Base-by-base conservation (phyloP, 1,140 invertebrate genomes). In the Brachionus angularis region DNA sequence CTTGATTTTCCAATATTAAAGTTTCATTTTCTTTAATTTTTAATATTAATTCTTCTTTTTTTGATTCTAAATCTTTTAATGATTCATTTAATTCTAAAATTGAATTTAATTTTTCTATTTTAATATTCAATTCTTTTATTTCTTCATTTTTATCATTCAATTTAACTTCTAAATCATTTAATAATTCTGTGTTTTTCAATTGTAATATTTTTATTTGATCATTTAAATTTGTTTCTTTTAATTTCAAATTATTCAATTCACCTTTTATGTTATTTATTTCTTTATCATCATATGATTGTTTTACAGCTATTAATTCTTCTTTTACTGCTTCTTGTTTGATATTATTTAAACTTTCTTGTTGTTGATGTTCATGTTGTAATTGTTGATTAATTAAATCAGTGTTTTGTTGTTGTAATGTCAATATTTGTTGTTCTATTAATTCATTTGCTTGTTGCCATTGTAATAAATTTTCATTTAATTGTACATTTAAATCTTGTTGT, bases 381-480 rank as follows among this genome's bases (percentile, higher is more conserved):
- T 55, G 31, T 55, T 31, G 14, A 55, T 42, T 42, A 29, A 44
- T 44, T 25, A 44, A 47, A 23, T 52, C 23, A 5, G 3, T 52
- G 23, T 52, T 52, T 31, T 52, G 49, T 31, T 52, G 5, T 47
- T 67, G 62, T n/a, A 27, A 31, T 4, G 16, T 16, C 10, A 67
- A 8, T 34, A 67, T 67, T 50, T 67, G 21, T 23, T 31, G 18
- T 36, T 67, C 62, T 10, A 67, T 23, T 3, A 29, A 0, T n/a
- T 27, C 18, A 50, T 67, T 67, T 10, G 62, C 39, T n/a, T 67
- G 21, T 50, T 67, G 23, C 62, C 62, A 67, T 47, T 67, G 18
- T 1, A 25, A 4, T 7, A 67, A 50, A 5, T 67, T 67, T 23
- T 67, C 42, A 2, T 10, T 33, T 34, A 67, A 34, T 36, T 31